Conservation (phyloP, 2,113 vertebrate genomes). For the Pseudorhombus dupliciocellatus region DNA sequence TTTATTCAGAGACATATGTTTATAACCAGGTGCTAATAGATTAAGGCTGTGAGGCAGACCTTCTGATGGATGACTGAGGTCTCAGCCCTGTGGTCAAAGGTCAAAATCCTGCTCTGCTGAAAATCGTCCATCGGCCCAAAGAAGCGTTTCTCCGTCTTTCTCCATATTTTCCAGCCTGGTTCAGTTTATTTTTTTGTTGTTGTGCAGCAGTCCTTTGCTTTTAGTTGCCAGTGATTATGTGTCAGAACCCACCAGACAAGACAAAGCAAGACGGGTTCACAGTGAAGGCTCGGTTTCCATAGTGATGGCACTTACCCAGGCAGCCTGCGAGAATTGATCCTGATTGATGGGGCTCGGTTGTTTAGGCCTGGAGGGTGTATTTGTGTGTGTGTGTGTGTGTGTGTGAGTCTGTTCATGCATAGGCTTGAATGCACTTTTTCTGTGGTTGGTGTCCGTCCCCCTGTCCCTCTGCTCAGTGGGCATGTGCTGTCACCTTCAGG, state of each 20-base stretch:
- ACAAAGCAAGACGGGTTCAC: constrained; percentile 61
- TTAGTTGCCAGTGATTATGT: constrained; percentile 48
- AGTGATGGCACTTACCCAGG: constrained; percentile 63
- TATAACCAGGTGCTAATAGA: not conserved
- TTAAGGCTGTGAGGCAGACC: not conserved
- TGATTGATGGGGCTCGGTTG: constrained; percentile 70
- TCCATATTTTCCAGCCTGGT: not conserved
- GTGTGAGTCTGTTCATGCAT: constrained; percentile 3
- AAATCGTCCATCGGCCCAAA: too few species aligned
- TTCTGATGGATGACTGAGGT: too few species aligned
- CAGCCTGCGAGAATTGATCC: constrained; percentile 71
- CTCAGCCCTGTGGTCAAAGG: too few species aligned
- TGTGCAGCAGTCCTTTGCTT: constrained; percentile 32
- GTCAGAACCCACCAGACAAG: constrained; percentile 66
- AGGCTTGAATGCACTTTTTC: constrained; percentile 14
- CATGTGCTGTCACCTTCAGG: constrained; percentile 11
- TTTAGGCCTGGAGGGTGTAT: constrained; percentile 35
- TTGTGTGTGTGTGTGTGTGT: constrained; percentile 25
- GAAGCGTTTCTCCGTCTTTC: not conserved
- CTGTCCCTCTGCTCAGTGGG: constrained; percentile 5
- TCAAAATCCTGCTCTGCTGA: too few species aligned
- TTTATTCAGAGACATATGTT: not conserved
- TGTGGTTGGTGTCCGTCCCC: not conserved
- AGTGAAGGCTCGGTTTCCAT: constrained; percentile 72
- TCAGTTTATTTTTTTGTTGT: not conserved